Base-by-base conservation (phyloP, 30 jellyfish, hydroid and myxozoan genomes). In the Kudoa iwatai region DNA sequence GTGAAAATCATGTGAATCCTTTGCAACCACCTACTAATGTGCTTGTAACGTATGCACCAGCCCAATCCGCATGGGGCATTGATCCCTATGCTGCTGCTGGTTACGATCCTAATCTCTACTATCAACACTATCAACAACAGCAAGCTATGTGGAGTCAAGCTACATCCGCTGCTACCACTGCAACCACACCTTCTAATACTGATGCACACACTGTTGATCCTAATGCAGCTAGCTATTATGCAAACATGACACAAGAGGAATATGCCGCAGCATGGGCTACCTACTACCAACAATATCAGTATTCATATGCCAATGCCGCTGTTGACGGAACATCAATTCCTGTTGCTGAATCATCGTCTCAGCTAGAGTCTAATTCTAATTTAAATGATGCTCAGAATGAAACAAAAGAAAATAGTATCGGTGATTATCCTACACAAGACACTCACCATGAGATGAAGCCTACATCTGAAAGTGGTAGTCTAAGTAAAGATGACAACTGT, bases 181-280 rank as follows among this genome's bases (percentile, higher is more conserved):
- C n/a, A n/a, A n/a, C n/a, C n/a, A n/a, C n/a, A 32, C 83, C 44
- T 28, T 51, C 62, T 13, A 25, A 26, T 10, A 48, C 56, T 20
- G 54, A 44, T 34, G 64, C 59, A 10, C 54, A 51, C 10, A 38
- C 61, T 1, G 57, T 47, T 13, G 57, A 41, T 19, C 51, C 57
- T 14, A 51, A 45, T 23, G 57, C 67, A 21, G 17, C 47, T 6
- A 11, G 40, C 9, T 33, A 40, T 16, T 49, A 44, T 3, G 21
- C 47, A 17, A 18, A 13, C 7, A 25, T 3, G 17, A 17, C 63
- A 14, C 67, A 43, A 31, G 81, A 28, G 22, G 87, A 64, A 42
- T 43, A 39, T 44, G 34, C 51, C 1, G 87, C 87, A 1, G 83
- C 88, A 3, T 65, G 88, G 83, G 62, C 60, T 0, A 83, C 77